phyloP scores from a whole-genome alignment of 1,140 invertebrate species.

The Orchestia grillus region DNA sequence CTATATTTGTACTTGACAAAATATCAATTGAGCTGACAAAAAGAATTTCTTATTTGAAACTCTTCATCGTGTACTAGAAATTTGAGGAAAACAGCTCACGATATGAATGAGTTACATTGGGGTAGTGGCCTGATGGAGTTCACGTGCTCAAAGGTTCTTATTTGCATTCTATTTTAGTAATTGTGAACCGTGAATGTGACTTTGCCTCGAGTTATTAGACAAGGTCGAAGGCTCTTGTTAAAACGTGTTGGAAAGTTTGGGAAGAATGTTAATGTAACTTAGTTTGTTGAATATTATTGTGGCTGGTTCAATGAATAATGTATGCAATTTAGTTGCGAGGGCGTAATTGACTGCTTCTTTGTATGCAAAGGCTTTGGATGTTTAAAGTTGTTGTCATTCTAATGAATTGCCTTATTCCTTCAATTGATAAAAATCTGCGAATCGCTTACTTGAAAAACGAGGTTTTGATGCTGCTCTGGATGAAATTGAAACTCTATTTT shows the following conservation, averaged over 20 bases:
- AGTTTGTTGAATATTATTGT: background rate
- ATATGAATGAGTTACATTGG: background rate
- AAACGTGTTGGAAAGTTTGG: background rate
- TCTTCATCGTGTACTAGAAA: background rate
- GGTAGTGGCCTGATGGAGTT: background rate
- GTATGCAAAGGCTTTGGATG: background rate
- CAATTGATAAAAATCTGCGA: background rate
- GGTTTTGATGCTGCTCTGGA: background rate
- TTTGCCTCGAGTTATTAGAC: background rate
- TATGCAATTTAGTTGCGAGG: background rate
- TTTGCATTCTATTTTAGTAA: background rate
- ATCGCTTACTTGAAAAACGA: background rate
- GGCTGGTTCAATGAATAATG: background rate
- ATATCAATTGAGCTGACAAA: background rate
- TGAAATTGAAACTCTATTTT: background rate
- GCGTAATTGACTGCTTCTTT: background rate
- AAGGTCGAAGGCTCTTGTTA: background rate
- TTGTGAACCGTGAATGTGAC: background rate
- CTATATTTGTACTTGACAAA: background rate
- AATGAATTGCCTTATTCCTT: background rate
- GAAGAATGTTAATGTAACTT: background rate
- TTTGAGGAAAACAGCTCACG: background rate
- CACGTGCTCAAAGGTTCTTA: background rate
- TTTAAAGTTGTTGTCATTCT: background rate
- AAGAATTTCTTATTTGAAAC: background rate